These are phyloP conservation scores for Crotalus tigris DNA, from an alignment of 2,113 vertebrate species.

Conservation along the genomic window DNA sequence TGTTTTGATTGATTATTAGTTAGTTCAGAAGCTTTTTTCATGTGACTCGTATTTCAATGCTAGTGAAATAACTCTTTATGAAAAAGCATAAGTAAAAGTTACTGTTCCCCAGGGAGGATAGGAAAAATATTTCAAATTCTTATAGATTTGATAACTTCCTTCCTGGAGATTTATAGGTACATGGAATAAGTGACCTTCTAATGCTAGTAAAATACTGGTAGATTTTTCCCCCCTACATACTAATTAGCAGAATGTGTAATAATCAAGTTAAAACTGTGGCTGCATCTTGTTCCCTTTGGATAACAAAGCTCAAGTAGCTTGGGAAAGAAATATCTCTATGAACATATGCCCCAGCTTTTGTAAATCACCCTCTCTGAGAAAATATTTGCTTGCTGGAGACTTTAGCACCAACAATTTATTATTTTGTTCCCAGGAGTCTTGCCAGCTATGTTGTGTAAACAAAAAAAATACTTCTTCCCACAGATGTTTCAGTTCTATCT, in stretches of 20 bases:
- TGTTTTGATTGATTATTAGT: neutral
- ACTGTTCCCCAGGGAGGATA: neutral
- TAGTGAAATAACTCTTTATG: neutral
- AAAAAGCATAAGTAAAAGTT: neutral
- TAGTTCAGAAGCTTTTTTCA: neutral
- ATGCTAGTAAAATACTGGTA: no score
- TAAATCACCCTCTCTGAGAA: neutral
- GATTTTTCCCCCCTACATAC: neutral
- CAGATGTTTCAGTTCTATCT: neutral
- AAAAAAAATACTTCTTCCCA: neutral
- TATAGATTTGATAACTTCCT: neutral
- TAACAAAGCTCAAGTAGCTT: neutral
- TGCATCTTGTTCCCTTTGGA: neutral
- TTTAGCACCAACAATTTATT: neutral
- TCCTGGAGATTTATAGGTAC: neutral
- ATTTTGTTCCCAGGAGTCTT: slow-evolving; percentile 4
- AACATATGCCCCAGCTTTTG: neutral
- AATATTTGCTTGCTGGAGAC: neutral
- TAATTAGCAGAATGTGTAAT: neutral
- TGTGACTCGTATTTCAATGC: neutral
- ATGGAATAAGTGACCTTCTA: neutral
- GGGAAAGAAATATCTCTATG: neutral
- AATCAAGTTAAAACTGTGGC: neutral
- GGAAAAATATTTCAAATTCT: neutral
- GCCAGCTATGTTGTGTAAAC: neutral